A percentile compares a stretch with the other conserved stretches of the same genome.
Conservation (phyloP, 1,140 invertebrate species). For the Teleogryllus occipitalis region DNA sequence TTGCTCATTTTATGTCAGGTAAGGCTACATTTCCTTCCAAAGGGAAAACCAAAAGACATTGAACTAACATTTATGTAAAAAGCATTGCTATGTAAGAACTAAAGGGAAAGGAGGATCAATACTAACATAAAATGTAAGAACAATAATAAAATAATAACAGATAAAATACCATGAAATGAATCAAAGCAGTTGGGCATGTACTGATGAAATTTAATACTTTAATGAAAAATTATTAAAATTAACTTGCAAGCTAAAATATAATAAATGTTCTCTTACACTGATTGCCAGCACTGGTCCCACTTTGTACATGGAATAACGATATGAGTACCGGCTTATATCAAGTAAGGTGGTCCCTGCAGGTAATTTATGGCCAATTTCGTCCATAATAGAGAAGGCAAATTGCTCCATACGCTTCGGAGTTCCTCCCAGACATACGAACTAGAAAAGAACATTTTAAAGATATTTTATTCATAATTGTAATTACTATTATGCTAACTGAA, state of each 20-base stretch:
- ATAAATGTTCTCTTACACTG: conserved; percentile 41
- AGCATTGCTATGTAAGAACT: too few species aligned
- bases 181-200: background rate
- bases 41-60: too few species aligned
- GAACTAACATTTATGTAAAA: too few species aligned
- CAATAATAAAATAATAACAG: background rate
- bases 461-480: too few species aligned
- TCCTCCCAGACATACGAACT: conserved; percentile 62
- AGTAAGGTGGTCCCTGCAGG: conserved; percentile 39
- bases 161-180: background rate
- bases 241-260: background rate
- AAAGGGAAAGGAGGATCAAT: too few species aligned
- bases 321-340: conserved; percentile 45
- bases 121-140: too few species aligned
- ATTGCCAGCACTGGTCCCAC: conserved; percentile 53
- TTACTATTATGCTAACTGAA: too few species aligned
- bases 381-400: conserved; percentile 47
- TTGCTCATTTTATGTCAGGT: too few species aligned
- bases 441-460: conserved; percentile 17
- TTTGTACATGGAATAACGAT: conserved; percentile 58
- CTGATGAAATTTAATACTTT: too few species aligned
- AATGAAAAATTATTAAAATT: too few species aligned
- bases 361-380: conserved; percentile 40
- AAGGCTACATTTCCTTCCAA: too few species aligned
- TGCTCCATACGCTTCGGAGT: conserved; percentile 50